Percentiles rank a stretch among this genome's conserved stretches.
These are phyloP conservation scores for Nymphalis urticae DNA, from an alignment of 2,888 invertebrate species.

Conservation along the genomic window DNA sequence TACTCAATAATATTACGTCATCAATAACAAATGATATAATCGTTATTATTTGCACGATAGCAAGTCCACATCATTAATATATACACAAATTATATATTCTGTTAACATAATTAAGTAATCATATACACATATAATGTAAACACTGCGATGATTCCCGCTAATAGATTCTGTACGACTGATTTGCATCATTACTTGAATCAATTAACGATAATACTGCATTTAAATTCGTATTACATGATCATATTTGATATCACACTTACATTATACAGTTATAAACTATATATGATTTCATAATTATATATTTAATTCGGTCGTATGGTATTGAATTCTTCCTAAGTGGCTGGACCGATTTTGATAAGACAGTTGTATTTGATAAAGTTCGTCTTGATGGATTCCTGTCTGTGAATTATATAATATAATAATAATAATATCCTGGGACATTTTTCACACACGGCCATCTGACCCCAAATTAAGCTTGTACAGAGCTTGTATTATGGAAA, in stretches of 20 bases:
- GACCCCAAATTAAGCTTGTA: no score
- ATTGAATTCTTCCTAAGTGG: no score
- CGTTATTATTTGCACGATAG: neutral
- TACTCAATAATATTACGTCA: no score
- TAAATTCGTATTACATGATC: constrained; percentile 29
- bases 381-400: no score
- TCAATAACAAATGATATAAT: neutral
- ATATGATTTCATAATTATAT: no score
- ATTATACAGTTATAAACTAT: neutral
- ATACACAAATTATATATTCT: constrained; percentile 24
- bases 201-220: constrained; percentile 40
- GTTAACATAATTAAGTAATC: constrained; percentile 26
- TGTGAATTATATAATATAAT: no score
- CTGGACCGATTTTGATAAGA: no score
- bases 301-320: no score
- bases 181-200: constrained; percentile 48
- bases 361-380: no score
- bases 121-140: constrained; percentile 23
- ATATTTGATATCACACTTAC: constrained; percentile 7
- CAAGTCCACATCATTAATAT: constrained; percentile 16
- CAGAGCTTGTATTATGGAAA: no score
- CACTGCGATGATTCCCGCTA: constrained; percentile 38
- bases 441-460: no score
- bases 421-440: no score
- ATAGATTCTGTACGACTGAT: constrained; percentile 53